A percentile compares a stretch with the other conserved stretches of the same genome.
Conservation (phyloP, 2,888 invertebrate genomes). For the Lamellibrachia satsuma region DNA sequence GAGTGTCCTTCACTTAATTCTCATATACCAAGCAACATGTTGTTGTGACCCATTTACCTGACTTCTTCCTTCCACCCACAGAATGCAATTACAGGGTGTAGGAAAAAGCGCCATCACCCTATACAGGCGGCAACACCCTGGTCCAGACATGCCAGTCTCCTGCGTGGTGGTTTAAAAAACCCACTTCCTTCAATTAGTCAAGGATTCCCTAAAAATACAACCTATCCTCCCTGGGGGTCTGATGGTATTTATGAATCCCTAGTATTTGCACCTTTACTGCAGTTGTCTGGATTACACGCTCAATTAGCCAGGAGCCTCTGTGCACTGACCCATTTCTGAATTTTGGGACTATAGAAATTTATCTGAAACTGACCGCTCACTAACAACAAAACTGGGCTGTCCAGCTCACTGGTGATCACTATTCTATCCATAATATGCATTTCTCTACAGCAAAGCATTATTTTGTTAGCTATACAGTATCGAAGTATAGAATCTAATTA, state of each 20-base stretch:
- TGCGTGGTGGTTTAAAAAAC: background rate
- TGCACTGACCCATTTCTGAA: background rate
- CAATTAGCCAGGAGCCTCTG: background rate
- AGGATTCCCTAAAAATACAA: background rate
- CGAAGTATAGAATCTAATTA: background rate
- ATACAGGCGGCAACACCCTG: background rate
- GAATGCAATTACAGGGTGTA: background rate
- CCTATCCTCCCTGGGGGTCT: background rate
- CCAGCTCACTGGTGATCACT: background rate
- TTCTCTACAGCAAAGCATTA: background rate
- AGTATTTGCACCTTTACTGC: background rate
- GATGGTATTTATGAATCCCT: background rate
- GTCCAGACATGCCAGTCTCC: background rate
- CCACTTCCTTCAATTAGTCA: background rate
- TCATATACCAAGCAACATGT: background rate
- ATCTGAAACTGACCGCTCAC: background rate
- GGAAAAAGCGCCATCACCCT: background rate
- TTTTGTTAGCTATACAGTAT: background rate
- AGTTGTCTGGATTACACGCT: background rate
- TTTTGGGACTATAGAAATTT: background rate
- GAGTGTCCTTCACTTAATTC: background rate
- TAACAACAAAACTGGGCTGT: background rate
- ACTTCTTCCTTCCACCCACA: background rate
- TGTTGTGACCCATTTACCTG: conserved; percentile 1
- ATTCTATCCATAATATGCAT: background rate